Evolutionary conservation across 2,113 vertebrate genomes (phyloP).

Genomic region (Equus quagga): DNA sequence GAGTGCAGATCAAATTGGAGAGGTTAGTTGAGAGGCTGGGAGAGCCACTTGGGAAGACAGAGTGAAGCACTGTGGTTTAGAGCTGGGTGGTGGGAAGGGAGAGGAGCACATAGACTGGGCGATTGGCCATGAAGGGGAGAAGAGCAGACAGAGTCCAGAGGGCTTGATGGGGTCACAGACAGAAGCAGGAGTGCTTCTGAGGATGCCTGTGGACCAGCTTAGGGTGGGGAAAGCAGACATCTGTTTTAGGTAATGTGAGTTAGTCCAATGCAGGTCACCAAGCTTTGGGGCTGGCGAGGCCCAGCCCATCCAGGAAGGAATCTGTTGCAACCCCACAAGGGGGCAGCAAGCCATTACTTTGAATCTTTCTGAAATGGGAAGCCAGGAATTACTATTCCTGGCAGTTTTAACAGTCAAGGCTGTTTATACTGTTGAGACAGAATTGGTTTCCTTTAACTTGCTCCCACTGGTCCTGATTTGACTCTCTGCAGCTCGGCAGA

Average conservation of each 20-base stretch:
- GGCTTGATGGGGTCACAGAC: background rate
- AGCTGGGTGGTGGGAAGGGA: conserved; percentile 11
- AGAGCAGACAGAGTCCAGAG: background rate
- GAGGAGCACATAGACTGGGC: background rate
- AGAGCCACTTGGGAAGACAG: background rate
- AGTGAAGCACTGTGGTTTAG: background rate
- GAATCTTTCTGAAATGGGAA: conserved; percentile 19
- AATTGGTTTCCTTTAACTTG: conserved; percentile 42
- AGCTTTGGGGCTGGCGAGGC: background rate
- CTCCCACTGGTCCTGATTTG: background rate
- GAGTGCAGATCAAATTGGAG: background rate
- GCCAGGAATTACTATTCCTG: background rate
- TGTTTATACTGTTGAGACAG: background rate
- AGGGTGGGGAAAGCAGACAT: background rate
- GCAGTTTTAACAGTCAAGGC: conserved; percentile 8
- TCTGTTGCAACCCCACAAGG: conserved; percentile 64
- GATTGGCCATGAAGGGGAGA: background rate
- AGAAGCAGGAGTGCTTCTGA: background rate
- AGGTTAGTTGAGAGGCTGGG: background rate
- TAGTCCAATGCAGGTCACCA: background rate
- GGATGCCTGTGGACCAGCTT: conserved; percentile 3
- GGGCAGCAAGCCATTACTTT: conserved; percentile 72
- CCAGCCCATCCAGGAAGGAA: background rate
- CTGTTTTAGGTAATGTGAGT: conserved; percentile 1
- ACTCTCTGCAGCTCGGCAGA: conserved; percentile 17